These are phyloP conservation scores for Pteromalus puparum DNA, from an alignment of 1,140 invertebrate genomes.

Conservation along the genomic window DNA sequence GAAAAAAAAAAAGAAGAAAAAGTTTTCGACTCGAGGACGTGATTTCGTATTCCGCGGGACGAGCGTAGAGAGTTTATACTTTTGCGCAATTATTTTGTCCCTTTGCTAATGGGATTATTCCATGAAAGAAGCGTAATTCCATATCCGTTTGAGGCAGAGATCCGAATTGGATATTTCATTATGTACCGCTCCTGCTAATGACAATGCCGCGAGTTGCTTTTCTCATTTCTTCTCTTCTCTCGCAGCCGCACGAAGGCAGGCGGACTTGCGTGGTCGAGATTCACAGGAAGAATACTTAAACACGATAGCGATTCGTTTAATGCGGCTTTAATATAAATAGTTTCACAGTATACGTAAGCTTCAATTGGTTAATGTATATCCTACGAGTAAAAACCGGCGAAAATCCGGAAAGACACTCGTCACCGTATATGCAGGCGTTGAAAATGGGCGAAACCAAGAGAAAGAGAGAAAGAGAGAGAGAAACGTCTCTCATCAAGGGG, in stretches of 20 bases:
- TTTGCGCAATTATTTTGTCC: background rate
- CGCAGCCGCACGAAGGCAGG: no score
- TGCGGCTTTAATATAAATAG: no score
- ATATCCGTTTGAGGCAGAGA: conserved; percentile 34
- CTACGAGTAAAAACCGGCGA: background rate
- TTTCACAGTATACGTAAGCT: background rate
- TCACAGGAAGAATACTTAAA: conserved; percentile 39
- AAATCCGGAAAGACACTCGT: background rate
- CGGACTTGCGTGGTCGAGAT: background rate
- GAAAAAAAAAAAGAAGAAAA: background rate
- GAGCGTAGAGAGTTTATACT: background rate
- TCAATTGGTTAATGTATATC: background rate
- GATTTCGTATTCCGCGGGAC: background rate
- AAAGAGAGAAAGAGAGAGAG: background rate
- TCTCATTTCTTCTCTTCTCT: no score
- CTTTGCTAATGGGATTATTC: background rate
- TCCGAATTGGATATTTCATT: conserved; percentile 47
- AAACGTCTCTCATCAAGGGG: conserved; percentile 15
- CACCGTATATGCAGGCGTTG: no score
- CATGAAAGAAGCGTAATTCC: background rate
- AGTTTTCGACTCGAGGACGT: background rate
- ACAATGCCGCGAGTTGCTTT: conserved; percentile 18
- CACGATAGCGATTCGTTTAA: no score
- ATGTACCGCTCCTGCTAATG: conserved; percentile 33
- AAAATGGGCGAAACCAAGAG: background rate